These are phyloP conservation scores for Cactoblastis cactorum DNA, from an alignment of 2,888 invertebrate species.

Conservation along the genomic window DNA sequence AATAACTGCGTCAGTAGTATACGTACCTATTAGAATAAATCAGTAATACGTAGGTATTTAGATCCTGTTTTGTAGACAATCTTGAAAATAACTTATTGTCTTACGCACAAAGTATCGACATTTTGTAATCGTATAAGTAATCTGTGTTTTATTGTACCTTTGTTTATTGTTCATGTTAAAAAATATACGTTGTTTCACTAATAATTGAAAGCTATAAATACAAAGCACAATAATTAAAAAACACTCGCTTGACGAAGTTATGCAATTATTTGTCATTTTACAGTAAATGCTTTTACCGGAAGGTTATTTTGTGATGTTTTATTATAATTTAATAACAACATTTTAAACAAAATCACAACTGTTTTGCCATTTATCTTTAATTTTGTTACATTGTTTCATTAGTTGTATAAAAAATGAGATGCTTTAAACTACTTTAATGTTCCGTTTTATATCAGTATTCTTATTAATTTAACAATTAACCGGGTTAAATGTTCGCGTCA, in stretches of 20 bases:
- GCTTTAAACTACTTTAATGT: constrained; percentile 69
- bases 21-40: background rate
- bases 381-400: constrained; percentile 65
- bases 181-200: constrained; percentile 10
- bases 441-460: constrained; percentile 69
- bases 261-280: background rate
- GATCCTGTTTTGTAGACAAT: background rate
- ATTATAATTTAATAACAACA: constrained; percentile 15
- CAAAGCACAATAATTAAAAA: constrained; percentile 21
- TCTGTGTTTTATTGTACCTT: background rate
- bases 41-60: background rate
- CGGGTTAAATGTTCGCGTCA: constrained; percentile 46
- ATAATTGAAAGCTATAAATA: constrained; percentile 16
- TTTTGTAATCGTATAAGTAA: constrained; percentile 3
- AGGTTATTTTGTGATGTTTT: background rate
- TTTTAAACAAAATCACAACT: constrained; percentile 35
- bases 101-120: constrained; percentile 16
- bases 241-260: constrained; percentile 15
- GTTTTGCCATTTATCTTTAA: constrained; percentile 53
- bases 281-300: background rate
- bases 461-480: constrained; percentile 30
- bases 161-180: constrained; percentile 16
- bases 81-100: constrained; percentile 7
- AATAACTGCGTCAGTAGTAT: background rate
- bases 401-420: constrained; percentile 56